Conservation (phyloP, 2,113 vertebrate species). For the Amazona vittata region DNA sequence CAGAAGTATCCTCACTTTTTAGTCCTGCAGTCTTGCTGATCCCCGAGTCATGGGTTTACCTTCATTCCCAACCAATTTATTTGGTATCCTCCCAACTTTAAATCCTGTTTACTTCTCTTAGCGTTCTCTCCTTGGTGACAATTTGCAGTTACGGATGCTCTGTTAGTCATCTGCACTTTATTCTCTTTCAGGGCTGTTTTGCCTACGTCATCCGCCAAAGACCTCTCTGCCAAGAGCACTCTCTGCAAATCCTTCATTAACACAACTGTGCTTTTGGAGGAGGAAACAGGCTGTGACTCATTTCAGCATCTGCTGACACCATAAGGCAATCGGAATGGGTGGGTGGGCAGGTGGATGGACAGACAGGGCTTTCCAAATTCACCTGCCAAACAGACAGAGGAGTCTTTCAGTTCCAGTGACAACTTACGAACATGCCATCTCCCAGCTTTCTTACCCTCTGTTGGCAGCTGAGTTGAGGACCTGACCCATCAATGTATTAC, state of each 20-base stretch:
- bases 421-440: background rate
- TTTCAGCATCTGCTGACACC: slow-evolving; percentile 2
- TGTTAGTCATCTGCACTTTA: background rate
- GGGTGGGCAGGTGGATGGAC: background rate
- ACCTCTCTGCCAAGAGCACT: background rate
- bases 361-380: background rate
- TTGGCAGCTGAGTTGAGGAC: background rate
- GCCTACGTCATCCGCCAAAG: background rate
- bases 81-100: background rate
- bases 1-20: background rate
- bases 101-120: background rate
- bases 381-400: background rate
- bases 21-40: background rate
- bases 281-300: slow-evolving; percentile 22
- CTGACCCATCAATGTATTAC: background rate
- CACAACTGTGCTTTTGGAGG: background rate
- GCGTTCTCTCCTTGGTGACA: background rate
- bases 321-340: background rate
- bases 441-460: background rate
- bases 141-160: background rate
- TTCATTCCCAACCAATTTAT: background rate
- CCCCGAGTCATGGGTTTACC: background rate
- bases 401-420: background rate
- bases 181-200: background rate
- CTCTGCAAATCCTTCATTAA: background rate